Percentiles rank a stretch among this genome's conserved stretches.
These are phyloP conservation scores for Drosophila barbarae DNA, from an alignment of 2,888 invertebrate genomes.

Conservation along the genomic window DNA sequence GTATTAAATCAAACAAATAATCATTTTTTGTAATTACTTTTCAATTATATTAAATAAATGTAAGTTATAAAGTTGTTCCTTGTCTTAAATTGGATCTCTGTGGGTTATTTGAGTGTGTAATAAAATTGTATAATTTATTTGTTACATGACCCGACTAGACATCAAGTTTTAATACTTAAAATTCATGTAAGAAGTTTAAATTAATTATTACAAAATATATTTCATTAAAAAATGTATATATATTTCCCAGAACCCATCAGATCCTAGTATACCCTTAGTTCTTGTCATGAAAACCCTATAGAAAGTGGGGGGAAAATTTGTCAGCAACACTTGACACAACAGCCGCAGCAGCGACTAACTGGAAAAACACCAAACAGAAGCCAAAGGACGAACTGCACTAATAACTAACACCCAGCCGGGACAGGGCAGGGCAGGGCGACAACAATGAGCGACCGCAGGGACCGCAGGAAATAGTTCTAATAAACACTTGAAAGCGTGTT, in stretches of 20 bases:
- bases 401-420: slow-evolving; percentile 56
- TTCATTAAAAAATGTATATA: not conserved
- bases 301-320: slow-evolving; percentile 24
- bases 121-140: not conserved
- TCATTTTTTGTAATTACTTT: too few relatives aligned
- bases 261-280: not conserved
- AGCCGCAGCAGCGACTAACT: slow-evolving; percentile 61
- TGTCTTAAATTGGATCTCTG: not conserved
- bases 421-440: not conserved
- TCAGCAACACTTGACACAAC: slow-evolving; percentile 69
- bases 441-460: slow-evolving; percentile 57
- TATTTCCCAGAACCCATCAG: not conserved
- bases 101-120: not conserved
- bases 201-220: too few relatives aligned
- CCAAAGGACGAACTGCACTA: slow-evolving; percentile 57
- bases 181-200: not conserved
- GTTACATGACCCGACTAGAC: not conserved
- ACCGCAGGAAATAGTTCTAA: slow-evolving; percentile 35
- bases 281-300: not conserved
- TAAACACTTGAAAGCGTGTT: slow-evolving; percentile 38
- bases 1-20: too few relatives aligned
- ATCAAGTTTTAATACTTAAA: not conserved
- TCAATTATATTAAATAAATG: too few relatives aligned
- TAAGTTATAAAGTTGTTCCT: too few relatives aligned
- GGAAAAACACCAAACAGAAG: slow-evolving; percentile 25